phyloP scores from a whole-genome alignment of 2,113 vertebrate species.

The Hippocampus comes region DNA sequence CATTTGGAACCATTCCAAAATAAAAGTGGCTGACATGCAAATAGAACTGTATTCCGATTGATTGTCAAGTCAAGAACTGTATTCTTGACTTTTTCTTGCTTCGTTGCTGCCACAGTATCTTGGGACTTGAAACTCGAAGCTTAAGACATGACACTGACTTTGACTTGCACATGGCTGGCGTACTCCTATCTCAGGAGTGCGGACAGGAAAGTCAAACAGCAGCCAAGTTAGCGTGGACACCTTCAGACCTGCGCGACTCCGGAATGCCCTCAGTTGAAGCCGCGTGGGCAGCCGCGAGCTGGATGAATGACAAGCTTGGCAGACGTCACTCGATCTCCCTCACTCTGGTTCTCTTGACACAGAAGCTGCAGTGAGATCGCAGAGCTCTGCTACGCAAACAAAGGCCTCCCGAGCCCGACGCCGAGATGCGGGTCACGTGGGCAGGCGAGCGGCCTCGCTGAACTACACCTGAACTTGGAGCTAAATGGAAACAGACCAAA shows the following conservation, averaged over 20 bases:
- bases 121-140: not conserved
- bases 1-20: too few species aligned
- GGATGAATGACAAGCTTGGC: not conserved
- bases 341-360: slow-evolving; percentile 27
- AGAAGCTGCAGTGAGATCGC: slow-evolving; percentile 11
- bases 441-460: slow-evolving; percentile 59
- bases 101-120: not conserved
- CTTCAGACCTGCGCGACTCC: not conserved
- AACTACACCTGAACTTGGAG: slow-evolving; percentile 72
- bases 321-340: slow-evolving; percentile 12
- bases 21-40: too few species aligned
- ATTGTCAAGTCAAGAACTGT: too few species aligned
- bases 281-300: not conserved
- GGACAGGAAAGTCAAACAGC: not conserved
- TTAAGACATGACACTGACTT: not conserved
- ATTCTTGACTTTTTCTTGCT: too few species aligned
- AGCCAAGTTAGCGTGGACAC: not conserved
- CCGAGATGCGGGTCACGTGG: slow-evolving; percentile 51
- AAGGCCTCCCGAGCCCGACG: slow-evolving; percentile 42
- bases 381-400: slow-evolving; percentile 40
- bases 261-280: not conserved
- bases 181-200: not conserved
- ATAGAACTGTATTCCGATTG: too few species aligned
- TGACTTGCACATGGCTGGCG: not conserved
- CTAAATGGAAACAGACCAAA: slow-evolving; percentile 75